Base-by-base conservation (phyloP, 2,797 vertebrate genomes). In the Cyclopterus lumpus region DNA sequence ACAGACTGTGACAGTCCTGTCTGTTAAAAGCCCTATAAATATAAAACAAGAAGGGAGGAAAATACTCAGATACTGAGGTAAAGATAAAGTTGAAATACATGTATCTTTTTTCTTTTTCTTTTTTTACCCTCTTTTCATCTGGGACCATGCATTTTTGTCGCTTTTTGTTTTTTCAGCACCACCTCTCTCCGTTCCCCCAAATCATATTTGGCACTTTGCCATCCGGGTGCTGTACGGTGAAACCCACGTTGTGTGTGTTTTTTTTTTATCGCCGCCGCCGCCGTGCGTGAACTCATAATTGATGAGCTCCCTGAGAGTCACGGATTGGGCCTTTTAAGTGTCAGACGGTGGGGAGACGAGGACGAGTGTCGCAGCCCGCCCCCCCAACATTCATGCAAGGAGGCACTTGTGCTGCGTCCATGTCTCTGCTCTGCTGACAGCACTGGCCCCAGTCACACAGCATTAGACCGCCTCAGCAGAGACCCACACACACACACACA, bases 381-480 rank as follows among this genome's bases (percentile, higher is more conserved):
- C 77, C 72, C 77, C 71, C 73, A 90, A 89, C 88, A 20, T 90
- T 94, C 91, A 92, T 94, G 78, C 84, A 91, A 92, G 88, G 91
- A 93, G 91, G 92, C 93, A 93, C 92, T 94, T 94, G 92, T 93
- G 93, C 93, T 94, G 93, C 91, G 89, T 92, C 88, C 90, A 92
- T 93, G 90, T 92, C 94, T 93, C 89, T 93, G 91, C 91, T 90
- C 86, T 93, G 93, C 92, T 95, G 94, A 95, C 92, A 91, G 91
- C 89, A 94, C 92, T 89, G 88, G 91, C 89, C 88, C 88, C 89
- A 94, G 93, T 94, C 92, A 89, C 89, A 91, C 89, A 88, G 84
- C 88, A 93, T 94, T 92, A 94, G 86, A 90, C 63, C 53, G 90
- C 89, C 90, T 93, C 87, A 88, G 81, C 91, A 91, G 89, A 90